These are phyloP conservation scores for Arenaria interpres DNA, from an alignment of 2,113 vertebrate species.

Conservation along the genomic window DNA sequence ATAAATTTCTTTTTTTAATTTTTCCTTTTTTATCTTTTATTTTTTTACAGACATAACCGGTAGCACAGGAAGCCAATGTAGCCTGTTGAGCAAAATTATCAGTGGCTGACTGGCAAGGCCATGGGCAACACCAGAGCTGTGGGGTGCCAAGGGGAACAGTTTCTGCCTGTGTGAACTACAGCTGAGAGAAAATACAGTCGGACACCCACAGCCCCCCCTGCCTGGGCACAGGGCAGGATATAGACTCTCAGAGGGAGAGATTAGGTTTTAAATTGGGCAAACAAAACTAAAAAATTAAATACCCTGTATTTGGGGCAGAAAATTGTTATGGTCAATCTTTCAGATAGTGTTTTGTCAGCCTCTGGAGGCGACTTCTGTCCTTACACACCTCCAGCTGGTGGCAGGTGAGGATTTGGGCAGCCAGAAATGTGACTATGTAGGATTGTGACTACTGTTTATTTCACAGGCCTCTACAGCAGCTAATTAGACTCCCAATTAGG, in stretches of 20 bases:
- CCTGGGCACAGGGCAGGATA: rapidly evolving
- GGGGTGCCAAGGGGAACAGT: rapidly evolving
- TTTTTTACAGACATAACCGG: background rate
- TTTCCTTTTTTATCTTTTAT: too few relatives aligned
- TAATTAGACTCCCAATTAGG: background rate
- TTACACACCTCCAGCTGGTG: background rate
- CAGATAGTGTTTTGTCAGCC: background rate
- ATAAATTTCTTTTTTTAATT: too few relatives aligned
- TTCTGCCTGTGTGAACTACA: background rate
- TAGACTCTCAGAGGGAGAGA: background rate
- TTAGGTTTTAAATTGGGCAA: background rate
- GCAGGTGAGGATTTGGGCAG: background rate
- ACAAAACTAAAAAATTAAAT: background rate
- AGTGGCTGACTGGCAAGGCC: rapidly evolving
- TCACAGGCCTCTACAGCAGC: background rate
- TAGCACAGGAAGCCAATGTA: too few relatives aligned
- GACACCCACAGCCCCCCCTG: background rate
- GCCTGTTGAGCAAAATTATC: background rate
- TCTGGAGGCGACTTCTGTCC: background rate
- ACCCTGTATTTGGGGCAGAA: background rate
- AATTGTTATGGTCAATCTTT: rapidly evolving
- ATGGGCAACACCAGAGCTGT: rapidly evolving
- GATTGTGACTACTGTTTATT: background rate
- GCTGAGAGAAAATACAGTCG: rapidly evolving
- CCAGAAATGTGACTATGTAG: rapidly evolving